Evolutionary conservation across 2,888 invertebrate genomes (phyloP), one percentile per base, ranked within the genome.

Genomic region (Oscheius sp.): DNA sequence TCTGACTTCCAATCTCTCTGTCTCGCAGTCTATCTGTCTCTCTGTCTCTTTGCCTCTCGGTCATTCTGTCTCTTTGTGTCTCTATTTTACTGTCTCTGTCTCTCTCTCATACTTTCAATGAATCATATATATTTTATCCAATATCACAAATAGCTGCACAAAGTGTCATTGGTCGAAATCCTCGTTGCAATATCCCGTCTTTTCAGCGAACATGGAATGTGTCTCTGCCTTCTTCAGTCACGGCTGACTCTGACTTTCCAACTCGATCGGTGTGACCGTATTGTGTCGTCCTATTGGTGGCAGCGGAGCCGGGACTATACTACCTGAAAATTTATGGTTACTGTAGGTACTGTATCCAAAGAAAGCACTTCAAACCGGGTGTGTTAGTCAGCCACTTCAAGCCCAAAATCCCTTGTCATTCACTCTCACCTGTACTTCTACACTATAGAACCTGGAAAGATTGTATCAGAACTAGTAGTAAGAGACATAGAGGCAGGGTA

Each of bases 101-200:
- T 5, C 42, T 42, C 42, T 42, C 7, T 42, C 42, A 42, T 5
- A 42, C 42, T 42, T 7, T 7, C 42, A 42, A 42, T 42, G 4
- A 42, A 5, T 42, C 7, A 42, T 21, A 47, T 62, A 21, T 21
- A 21, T 62, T 62, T 47, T 48, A 63, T 63, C 48, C 58, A 55
- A 55, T 33, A n/a, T 53, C 13, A 55, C n/a, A 53, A 55, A 33
- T 33, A 55, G 13, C 55, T 55, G 55, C 32, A 21, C 32, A 35
- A 33, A 68, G 53, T 51, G 32, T 42, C 37, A 53, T 68, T 68
- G 68, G 68, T 68, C 68, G 33, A 13, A 68, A 68, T 55, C 55
- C 68, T 68, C 68, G 63, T 55, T 29, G 21, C 9, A 48, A 53
- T 66, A 33, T 66, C 53, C 66, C 66, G 51, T 50, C 48, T 68